Evolutionary conservation across 2,797 vertebrate species (phyloP).

Genomic region (Sarcophilus harrisii): DNA sequence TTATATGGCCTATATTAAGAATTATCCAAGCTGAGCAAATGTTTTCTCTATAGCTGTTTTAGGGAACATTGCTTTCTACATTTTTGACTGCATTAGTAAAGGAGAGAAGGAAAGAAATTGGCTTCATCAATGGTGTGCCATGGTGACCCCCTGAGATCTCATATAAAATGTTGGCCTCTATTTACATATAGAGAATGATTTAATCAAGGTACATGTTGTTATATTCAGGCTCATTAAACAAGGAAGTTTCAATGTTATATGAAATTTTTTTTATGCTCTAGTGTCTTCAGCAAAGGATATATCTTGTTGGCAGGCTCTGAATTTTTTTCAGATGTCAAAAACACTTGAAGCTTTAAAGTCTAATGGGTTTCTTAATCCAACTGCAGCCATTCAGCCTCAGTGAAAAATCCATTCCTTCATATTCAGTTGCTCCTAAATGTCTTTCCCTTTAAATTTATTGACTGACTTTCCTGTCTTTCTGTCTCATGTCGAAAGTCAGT

Average conservation of each 20-base stretch:
- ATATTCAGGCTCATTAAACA: conserved; percentile 99
- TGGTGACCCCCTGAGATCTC: conserved; percentile 93
- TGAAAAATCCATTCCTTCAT: conserved; percentile 93
- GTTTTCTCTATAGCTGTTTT: conserved; percentile 99
- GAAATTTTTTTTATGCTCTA: conserved; percentile 94
- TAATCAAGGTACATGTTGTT: conserved; percentile 99
- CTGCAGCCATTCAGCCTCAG: conserved; percentile 94
- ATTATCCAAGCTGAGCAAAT: conserved; percentile 99
- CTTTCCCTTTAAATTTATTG: conserved; percentile 95
- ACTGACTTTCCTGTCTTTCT: conserved; percentile 92
- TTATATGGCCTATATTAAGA: conserved; percentile 99
- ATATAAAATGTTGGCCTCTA: conserved; percentile 91
- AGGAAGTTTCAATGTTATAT: conserved; percentile 97
- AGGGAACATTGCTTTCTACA: conserved; percentile 98
- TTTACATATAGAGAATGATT: conserved; percentile 99
- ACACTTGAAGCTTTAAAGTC: conserved; percentile 93
- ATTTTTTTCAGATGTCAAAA: conserved; percentile 98
- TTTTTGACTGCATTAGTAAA: conserved; percentile 95
- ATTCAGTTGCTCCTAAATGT: conserved; percentile 94
- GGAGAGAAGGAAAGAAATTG: conserved; percentile 93
- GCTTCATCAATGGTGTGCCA: conserved; percentile 91
- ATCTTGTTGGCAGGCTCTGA: conserved; percentile 92
- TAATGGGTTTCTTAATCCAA: conserved; percentile 97
- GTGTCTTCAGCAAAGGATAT: conserved; percentile 94
- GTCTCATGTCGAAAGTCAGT: conserved; percentile 93